phyloP scores from a whole-genome alignment of 2,888 invertebrate genomes.

The Acronicta leporina region DNA sequence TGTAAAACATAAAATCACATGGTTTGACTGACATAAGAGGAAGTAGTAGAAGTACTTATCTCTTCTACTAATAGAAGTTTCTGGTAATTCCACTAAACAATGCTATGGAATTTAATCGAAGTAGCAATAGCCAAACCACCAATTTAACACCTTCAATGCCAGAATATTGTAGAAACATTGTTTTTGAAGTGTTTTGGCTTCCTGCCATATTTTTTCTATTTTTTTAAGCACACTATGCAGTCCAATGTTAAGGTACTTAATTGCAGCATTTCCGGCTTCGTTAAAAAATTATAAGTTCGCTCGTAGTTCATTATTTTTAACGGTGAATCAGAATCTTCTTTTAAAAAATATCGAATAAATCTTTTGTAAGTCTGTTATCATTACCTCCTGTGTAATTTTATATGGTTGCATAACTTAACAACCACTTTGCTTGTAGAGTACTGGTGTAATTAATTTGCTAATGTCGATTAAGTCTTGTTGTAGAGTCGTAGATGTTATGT shows the following conservation, averaged over 20 bases:
- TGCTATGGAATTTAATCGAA: too few relatives aligned
- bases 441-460: background rate
- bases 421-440: background rate
- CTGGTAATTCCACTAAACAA: too few relatives aligned
- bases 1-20: too few relatives aligned
- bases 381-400: too few relatives aligned
- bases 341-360: too few relatives aligned
- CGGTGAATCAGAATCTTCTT: too few relatives aligned
- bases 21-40: too few relatives aligned
- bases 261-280: slow-evolving; percentile 16
- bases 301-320: background rate
- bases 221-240: slow-evolving; percentile 15
- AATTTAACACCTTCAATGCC: background rate
- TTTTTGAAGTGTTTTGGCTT: slow-evolving; percentile 6
- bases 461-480: background rate
- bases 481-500: slow-evolving; percentile 37
- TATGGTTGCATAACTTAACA: too few relatives aligned
- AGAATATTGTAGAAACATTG: background rate
- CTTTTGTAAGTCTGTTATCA: too few relatives aligned
- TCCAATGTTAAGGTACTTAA: slow-evolving; percentile 25
- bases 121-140: too few relatives aligned
- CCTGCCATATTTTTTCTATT: slow-evolving; percentile 28
- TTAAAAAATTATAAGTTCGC: slow-evolving; percentile 5
- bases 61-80: too few relatives aligned
- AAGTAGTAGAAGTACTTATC: too few relatives aligned